A percentile compares a stretch with the other conserved stretches of the same genome.
Conservation (phyloP, 2,797 vertebrate genomes). For the Intellagama lesueurii region DNA sequence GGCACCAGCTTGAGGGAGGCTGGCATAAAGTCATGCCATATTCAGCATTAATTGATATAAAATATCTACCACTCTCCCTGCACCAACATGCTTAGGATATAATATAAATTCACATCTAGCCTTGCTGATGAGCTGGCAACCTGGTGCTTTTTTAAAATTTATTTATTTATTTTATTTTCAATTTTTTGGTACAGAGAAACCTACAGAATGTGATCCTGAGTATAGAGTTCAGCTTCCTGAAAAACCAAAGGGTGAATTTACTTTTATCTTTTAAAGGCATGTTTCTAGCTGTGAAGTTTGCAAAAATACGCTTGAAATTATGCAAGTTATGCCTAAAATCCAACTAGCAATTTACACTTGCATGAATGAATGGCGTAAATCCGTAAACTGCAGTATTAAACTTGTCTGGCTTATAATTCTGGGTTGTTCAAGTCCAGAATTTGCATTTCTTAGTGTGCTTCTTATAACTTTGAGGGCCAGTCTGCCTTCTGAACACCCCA, state of each 20-base stretch:
- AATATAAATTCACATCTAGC: not conserved
- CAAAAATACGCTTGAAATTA: not conserved
- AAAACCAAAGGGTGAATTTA: not conserved
- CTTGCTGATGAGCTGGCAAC: not conserved
- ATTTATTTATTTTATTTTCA: no score
- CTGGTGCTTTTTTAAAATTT: no score
- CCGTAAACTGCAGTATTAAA: no score
- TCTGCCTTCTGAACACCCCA: no score
- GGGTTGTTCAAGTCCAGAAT: no score
- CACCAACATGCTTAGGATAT: no score
- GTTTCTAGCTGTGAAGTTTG: not conserved
- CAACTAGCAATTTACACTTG: no score
- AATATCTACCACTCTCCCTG: not conserved
- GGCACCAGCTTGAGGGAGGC: not conserved
- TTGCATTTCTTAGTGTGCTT: no score
- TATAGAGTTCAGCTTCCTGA: not conserved
- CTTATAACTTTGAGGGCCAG: no score
- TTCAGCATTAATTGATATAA: not conserved
- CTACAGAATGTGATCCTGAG: not conserved
- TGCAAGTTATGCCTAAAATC: no score
- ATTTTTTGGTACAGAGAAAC: not conserved
- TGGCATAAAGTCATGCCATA: not conserved
- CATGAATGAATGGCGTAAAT: no score
- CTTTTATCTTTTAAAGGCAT: not conserved
- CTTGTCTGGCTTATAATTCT: no score